Evolutionary conservation across 2,113 vertebrate species (phyloP).

Genomic region (Leptobrachium ailaonicum): DNA sequence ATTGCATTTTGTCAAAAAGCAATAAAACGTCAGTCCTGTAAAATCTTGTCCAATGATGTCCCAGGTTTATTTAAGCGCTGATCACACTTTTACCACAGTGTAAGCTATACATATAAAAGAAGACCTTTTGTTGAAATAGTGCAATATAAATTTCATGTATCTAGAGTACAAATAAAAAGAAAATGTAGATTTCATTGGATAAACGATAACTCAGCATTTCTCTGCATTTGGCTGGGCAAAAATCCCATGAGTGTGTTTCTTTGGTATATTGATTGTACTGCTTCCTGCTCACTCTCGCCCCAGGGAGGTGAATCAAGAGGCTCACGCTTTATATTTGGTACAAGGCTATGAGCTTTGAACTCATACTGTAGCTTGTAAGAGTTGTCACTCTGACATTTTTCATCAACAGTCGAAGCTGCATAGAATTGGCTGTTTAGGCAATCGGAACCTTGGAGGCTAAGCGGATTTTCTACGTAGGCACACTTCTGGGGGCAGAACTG

Average conservation of each 20-base stretch:
- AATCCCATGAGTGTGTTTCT: slow-evolving; percentile 65
- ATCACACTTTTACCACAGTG: slow-evolving; percentile 32
- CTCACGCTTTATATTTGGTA: slow-evolving; percentile 86
- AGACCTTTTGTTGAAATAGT: slow-evolving; percentile 59
- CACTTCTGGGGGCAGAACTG: slow-evolving; percentile 70
- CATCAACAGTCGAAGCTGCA: slow-evolving; percentile 59
- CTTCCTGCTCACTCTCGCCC: slow-evolving; percentile 64
- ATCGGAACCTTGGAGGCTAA: slow-evolving; percentile 61
- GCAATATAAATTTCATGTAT: slow-evolving; percentile 54
- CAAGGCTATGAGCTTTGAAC: slow-evolving; percentile 74
- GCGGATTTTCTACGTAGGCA: slow-evolving; percentile 67
- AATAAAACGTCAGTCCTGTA: not conserved
- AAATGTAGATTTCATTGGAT: slow-evolving; percentile 62
- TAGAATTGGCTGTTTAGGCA: slow-evolving; percentile 69
- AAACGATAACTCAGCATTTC: slow-evolving; percentile 68
- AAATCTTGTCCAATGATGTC: not conserved
- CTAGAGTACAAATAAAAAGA: slow-evolving; percentile 43
- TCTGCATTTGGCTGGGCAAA: slow-evolving; percentile 53
- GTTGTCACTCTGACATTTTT: slow-evolving; percentile 66
- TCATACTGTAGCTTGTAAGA: slow-evolving; percentile 68
- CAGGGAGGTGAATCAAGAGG: slow-evolving; percentile 82
- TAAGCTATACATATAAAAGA: slow-evolving; percentile 48
- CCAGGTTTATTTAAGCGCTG: not conserved
- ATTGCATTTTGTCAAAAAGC: slow-evolving; percentile 10
- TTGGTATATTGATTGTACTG: slow-evolving; percentile 59